A percentile compares a stretch with the other conserved stretches of the same genome.
Conservation (phyloP, 2,113 vertebrate genomes). For the Hyperoodon ampullatus region DNA sequence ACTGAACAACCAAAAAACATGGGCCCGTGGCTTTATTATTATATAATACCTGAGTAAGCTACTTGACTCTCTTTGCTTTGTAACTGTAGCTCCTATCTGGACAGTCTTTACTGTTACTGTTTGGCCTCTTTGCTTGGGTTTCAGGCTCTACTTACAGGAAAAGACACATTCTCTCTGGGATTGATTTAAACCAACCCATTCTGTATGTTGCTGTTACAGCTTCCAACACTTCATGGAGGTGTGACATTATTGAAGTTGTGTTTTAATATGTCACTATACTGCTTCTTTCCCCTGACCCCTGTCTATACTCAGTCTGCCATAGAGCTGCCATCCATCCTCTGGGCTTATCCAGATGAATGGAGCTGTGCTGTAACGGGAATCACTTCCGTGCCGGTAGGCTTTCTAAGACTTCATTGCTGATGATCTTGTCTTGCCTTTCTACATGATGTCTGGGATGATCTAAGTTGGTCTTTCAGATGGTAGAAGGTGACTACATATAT, state of each 20-base stretch:
- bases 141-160: background rate
- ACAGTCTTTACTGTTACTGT: background rate
- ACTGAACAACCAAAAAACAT: background rate
- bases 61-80: background rate
- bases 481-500: background rate
- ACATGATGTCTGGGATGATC: background rate
- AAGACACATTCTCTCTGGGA: slow-evolving; percentile 9
- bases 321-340: background rate
- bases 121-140: slow-evolving; percentile 4
- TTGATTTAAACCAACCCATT: slow-evolving; percentile 15
- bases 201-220: background rate
- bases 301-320: background rate
- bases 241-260: slow-evolving; percentile 37
- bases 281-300: slow-evolving; percentile 16
- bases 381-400: background rate
- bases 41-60: background rate
- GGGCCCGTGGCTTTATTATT: background rate
- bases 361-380: background rate
- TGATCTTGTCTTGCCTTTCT: background rate
- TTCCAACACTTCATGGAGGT: slow-evolving; percentile 1
- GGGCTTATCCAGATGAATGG: background rate
- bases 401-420: background rate
- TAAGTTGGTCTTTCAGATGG: background rate
- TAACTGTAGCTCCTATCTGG: background rate
- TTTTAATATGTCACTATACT: background rate